Evolutionary conservation across 2,113 vertebrate genomes (phyloP).

Genomic region (Bos indicus): DNA sequence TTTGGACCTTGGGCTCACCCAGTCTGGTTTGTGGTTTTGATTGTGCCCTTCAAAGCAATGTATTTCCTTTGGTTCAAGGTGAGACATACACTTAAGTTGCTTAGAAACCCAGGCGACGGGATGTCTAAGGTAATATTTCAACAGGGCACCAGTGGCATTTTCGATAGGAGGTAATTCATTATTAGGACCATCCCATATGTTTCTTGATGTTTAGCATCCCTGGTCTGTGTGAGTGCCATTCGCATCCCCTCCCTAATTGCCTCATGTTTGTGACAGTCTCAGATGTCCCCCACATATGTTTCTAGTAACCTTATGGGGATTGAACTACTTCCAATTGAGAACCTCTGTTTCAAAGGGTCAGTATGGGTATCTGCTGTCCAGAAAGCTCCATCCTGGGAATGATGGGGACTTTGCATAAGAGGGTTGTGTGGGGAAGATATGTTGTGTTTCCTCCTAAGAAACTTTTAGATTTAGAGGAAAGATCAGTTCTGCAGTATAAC

Average conservation of each 20-base stretch:
- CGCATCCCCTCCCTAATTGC: neutral
- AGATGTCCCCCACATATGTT: neutral
- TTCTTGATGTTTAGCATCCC: neutral
- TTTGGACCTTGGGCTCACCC: neutral
- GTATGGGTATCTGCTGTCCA: neutral
- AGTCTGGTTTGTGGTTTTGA: constrained; percentile 22
- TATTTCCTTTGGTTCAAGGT: constrained; percentile 36
- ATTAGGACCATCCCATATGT: neutral
- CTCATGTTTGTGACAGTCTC: neutral
- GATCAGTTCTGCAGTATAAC: neutral
- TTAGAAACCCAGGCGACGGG: neutral
- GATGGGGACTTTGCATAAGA: neutral
- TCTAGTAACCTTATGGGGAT: neutral
- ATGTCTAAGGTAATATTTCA: neutral
- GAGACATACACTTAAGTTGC: neutral
- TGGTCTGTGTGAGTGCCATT: neutral
- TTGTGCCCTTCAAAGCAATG: neutral
- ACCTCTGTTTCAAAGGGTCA: neutral
- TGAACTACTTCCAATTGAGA: neutral
- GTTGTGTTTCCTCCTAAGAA: neutral
- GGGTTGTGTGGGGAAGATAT: neutral
- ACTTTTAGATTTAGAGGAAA: neutral
- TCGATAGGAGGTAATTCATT: neutral
- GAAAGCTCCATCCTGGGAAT: neutral
- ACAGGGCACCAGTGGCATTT: neutral